Base-by-base conservation (phyloP, 2,113 vertebrate species). In the Aspidoscelis tigris region DNA sequence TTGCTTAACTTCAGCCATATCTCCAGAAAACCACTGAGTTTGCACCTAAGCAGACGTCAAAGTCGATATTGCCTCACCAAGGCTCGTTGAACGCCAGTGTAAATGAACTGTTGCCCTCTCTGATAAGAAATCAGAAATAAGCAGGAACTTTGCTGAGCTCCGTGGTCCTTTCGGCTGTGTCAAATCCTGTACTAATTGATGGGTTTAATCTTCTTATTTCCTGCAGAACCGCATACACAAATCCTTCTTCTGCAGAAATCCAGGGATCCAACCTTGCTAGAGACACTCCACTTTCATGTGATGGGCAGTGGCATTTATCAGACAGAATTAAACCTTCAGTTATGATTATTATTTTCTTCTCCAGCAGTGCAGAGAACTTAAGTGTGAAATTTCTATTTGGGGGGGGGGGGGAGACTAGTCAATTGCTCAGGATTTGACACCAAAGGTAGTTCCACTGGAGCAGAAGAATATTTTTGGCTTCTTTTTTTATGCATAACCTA, bases 311-410 rank as follows among this genome's bases (percentile, higher is more conserved):
- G 68, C 73, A 6, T 87, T 84, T 0, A 0, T 78, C 82, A 18
- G 86, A 77, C 20, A 88, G 82, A 72, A 89, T 22, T 33, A 64
- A 65, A n/a, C 22, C 5, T 9, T 74, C 7, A 73, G 2, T 50
- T 12, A 68, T 79, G 65, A 86, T 77, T 0, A 73, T n/a, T 78
- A 84, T 66, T 87, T 41, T 55, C 16, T 76, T 81, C 80, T 82
- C 80, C 14, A 47, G 84, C 79, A 82, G 75, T 0, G 81, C 83
- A 0, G 1, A 84, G 87, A 78, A 93, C 85, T 89, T 84, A 90
- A 89, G 89, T 90, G 88, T 92, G 90, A 93, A 91, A 93, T 92
- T 92, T 86, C 78, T 89, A 22, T 89, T 86, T n/a, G n/a, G n/a
- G n/a, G 89, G 73, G 77, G 58, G 73, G 72, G n/a, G 83, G 81